Evolutionary conservation across 2,113 vertebrate genomes (phyloP).

Genomic region (Notechis scutatus): DNA sequence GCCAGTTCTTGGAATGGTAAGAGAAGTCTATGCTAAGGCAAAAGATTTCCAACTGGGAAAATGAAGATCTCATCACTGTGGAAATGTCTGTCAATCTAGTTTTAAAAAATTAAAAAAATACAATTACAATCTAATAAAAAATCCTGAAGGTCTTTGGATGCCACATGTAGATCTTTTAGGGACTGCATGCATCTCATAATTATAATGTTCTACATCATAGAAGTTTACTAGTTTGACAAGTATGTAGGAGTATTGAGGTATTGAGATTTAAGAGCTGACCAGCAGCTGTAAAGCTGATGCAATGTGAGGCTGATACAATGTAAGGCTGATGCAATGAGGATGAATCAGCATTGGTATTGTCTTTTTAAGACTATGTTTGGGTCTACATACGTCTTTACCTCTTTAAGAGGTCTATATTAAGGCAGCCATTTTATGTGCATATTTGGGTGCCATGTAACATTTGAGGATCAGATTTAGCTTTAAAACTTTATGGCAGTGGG

Average conservation of each 20-base stretch:
- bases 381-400: too few species aligned
- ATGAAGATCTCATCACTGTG: not conserved
- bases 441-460: not conserved
- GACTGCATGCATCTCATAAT: not conserved
- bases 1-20: not conserved
- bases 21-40: not conserved
- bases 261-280: too few species aligned
- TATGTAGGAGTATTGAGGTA: not conserved
- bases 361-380: too few species aligned
- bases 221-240: not conserved
- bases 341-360: too few species aligned
- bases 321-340: too few species aligned
- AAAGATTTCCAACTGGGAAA: not conserved
- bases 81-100: not conserved
- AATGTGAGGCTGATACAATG: too few species aligned
- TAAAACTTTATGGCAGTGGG: not conserved
- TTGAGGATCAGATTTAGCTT: not conserved
- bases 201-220: not conserved
- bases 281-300: too few species aligned
- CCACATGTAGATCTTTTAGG: not conserved
- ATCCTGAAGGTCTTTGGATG: not conserved
- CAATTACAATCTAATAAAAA: not conserved
- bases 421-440: not conserved
- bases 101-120: not conserved
- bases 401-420: too few species aligned